phyloP scores from a whole-genome alignment of 2,113 vertebrate species.

The Acanthisitta chloris region DNA sequence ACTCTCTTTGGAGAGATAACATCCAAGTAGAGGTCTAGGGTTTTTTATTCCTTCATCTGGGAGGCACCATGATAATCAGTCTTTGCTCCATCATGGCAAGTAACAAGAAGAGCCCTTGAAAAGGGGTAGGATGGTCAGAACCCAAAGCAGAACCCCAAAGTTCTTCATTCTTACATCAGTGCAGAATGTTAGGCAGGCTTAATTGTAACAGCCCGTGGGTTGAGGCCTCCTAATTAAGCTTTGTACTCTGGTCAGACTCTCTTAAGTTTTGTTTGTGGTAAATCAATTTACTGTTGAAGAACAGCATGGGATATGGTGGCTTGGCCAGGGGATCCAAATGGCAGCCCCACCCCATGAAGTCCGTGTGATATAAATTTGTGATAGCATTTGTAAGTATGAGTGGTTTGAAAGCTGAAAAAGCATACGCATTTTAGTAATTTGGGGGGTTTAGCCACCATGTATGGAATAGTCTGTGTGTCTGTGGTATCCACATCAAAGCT shows the following conservation, averaged over 20 bases:
- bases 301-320: not conserved
- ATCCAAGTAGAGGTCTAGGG: not conserved
- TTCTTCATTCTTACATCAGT: not conserved
- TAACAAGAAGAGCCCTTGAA: not conserved
- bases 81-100: not conserved
- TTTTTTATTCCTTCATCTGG: not conserved
- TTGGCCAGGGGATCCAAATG: not conserved
- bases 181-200: not conserved
- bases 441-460: not conserved
- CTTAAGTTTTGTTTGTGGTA: not conserved
- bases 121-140: not conserved
- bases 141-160: not conserved
- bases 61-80: accelerated
- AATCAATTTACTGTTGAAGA: not conserved
- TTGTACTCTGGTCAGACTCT: not conserved
- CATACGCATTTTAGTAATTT: not conserved
- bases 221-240: not conserved
- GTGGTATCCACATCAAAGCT: not conserved
- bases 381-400: not conserved
- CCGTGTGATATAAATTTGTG: not conserved
- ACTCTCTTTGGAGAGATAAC: not conserved
- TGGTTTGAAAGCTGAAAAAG: not conserved
- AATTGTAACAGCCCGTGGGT: not conserved
- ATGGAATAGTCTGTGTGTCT: not conserved
- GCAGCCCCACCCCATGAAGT: not conserved